Evolutionary conservation across 2,113 vertebrate genomes (phyloP), one percentile per base, ranked within the genome.

Genomic region (Amia ocellicauda): DNA sequence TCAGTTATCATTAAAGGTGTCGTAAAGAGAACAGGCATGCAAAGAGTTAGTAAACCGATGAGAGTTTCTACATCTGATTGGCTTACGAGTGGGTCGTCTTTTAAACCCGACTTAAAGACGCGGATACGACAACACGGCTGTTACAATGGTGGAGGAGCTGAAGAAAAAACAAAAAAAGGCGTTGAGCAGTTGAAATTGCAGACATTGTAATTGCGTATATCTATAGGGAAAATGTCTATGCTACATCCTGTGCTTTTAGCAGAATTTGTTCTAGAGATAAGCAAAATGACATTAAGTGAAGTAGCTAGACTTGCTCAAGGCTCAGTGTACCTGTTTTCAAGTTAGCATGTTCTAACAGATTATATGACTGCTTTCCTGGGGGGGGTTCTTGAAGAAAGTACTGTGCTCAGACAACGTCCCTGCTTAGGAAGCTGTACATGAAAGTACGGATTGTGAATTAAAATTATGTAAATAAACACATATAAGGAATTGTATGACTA

Each of bases 211-310:
- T 81, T 74, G 75, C 55, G 78, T 70, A 70, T 77, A 79, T 73
- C 56, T 47, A 72, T 67, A 66, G n/a, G 54, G 68, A 27, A 19
- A 10, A 62, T 58, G 22, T 29, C 61, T 65, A 66, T 83, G 70
- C 75, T 65, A 75, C 78, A 74, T 83, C 79, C 82, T 83, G 81
- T 77, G 73, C 69, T 76, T 76, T 82, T 41, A 19, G 72, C 59
- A 45, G 61, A 71, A 72, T 70, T 45, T 58, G 26, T 63, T 70
- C 63, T 69, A 67, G 63, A 64, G 3, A 13, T 78, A 77, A 5
- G 66, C 82, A 84, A 82, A 83, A 81, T 76, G 70, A 73, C 76
- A 82, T 83, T 78, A 86, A 81, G 71, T 68, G 64, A 61, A 80
- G 74, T 47, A 47, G 62, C 71, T 66, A 79, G 74, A 77, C 62